Percentiles rank a stretch among this genome's conserved stretches.
These are phyloP conservation scores for Capitulum mitella DNA, from an alignment of 2,888 invertebrate genomes.

Conservation along the genomic window DNA sequence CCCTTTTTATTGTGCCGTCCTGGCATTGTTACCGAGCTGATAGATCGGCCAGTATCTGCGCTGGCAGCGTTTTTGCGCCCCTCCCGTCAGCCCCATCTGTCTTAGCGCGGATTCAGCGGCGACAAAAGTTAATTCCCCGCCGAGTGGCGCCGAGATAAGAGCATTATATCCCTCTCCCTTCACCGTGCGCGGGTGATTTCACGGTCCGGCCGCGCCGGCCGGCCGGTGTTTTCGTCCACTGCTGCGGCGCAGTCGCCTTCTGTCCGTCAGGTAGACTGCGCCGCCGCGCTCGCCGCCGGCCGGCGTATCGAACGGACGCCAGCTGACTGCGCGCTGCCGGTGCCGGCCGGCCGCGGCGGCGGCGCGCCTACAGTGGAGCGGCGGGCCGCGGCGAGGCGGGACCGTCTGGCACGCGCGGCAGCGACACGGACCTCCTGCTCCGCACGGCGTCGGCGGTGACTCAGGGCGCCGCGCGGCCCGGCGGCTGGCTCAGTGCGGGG, in stretches of 20 bases:
- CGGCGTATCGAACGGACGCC: slow-evolving; percentile 4
- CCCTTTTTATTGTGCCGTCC: slow-evolving; percentile 12
- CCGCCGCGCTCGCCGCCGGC: neutral
- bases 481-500: neutral
- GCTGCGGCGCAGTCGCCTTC: neutral
- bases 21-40: neutral
- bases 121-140: slow-evolving; percentile 21
- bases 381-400: neutral
- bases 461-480: too few species aligned
- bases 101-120: neutral
- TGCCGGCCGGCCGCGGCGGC: neutral
- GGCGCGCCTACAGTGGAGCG: neutral
- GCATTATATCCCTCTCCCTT: neutral
- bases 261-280: neutral
- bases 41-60: slow-evolving; percentile 5
- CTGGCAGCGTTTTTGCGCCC: slow-evolving; percentile 12
- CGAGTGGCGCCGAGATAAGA: slow-evolving; percentile 23
- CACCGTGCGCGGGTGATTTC: neutral
- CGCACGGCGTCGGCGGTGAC: too few species aligned
- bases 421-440: too few species aligned
- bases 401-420: too few species aligned
- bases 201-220: neutral
- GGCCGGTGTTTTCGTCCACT: neutral
- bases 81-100: slow-evolving; percentile 4
- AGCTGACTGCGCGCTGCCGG: neutral